Evolutionary conservation across 2,113 vertebrate genomes (phyloP).

Genomic region (Heterotilapia buettikoferi): DNA sequence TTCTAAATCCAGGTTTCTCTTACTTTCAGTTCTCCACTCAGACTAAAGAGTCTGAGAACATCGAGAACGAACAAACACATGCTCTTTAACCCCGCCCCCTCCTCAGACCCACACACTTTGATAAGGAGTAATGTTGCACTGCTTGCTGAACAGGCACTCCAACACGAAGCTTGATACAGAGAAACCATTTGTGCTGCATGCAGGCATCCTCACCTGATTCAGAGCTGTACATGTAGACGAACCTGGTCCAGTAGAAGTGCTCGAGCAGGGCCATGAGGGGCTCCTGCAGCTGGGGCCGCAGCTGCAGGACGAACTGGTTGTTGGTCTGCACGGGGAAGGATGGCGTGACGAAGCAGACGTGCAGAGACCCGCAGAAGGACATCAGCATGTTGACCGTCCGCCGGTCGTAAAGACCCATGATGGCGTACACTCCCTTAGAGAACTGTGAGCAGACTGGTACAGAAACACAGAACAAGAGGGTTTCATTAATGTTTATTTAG

Average conservation of each 20-base stretch:
- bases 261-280: conserved; percentile 90
- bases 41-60: not conserved
- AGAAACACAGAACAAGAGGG: not conserved
- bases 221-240: conserved; percentile 95
- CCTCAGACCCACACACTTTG: not conserved
- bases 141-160: not conserved
- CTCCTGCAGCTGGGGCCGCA: conserved; percentile 90
- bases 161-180: not conserved
- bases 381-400: conserved; percentile 96
- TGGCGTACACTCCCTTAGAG: conserved; percentile 95
- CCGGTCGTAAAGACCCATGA: conserved; percentile 94
- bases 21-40: not conserved
- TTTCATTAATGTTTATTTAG: not conserved
- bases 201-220: conserved; percentile 77
- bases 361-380: conserved; percentile 94
- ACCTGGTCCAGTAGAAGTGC: conserved; percentile 89
- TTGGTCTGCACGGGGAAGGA: conserved; percentile 91
- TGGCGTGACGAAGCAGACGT: conserved; percentile 93
- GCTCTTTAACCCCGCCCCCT: not conserved
- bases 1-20: not conserved
- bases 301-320: conserved; percentile 97
- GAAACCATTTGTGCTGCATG: not conserved
- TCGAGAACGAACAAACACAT: fast-evolving
- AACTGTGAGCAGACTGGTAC: conserved; percentile 95
- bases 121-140: not conserved